Evolutionary conservation across 2,888 invertebrate genomes (phyloP), one percentile per base, ranked within the genome.

Genomic region (Drosophila suboccidentalis): DNA sequence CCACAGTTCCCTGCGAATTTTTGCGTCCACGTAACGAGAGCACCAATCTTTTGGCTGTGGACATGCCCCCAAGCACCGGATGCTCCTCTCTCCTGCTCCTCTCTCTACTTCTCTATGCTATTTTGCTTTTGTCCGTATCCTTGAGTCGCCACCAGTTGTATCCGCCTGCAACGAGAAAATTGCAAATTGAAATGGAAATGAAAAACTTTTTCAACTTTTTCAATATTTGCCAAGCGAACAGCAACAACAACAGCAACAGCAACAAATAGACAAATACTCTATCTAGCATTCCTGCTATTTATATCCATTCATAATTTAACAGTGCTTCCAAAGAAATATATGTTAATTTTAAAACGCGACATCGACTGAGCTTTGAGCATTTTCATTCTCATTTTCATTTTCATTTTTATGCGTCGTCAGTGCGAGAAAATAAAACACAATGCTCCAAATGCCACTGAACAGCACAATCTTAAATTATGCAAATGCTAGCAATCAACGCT

Each of bases 1-100:
- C 50, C 47, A n/a, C 44, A 9, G 47, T 26, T 38, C n/a, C 32
- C 32, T 38, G 38, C 78, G 93, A 92, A 78, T 91, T 94, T 89
- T 94, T 94, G 83, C 94, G 94, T 91, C 94, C 94, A 91, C 94
- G 93, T 93, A 94, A 93, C 92, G 94, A 94, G 92, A 94, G 92
- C 89, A 94, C 94, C 92, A 94, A 94, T 93, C 94, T 93, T 93
- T 94, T 94, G 92, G 94, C 94, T 91, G 94, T 94, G 92, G 94
- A 94, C 94, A 94, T 94, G 92, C 94, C 92, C 90, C 50, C 50
- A 26, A 32, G 34, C 34, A 83, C 79, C 70, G 77, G 75, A 79
- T 76, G 79, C 70, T 2, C 3, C 19, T n/a, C 66, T 57, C 43
- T 57, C 32, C 53, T 50, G 38, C 57, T 29, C 29, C 29, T 9